Conservation (phyloP, 2,797 vertebrate genomes). For the Potorous gilbertii region DNA sequence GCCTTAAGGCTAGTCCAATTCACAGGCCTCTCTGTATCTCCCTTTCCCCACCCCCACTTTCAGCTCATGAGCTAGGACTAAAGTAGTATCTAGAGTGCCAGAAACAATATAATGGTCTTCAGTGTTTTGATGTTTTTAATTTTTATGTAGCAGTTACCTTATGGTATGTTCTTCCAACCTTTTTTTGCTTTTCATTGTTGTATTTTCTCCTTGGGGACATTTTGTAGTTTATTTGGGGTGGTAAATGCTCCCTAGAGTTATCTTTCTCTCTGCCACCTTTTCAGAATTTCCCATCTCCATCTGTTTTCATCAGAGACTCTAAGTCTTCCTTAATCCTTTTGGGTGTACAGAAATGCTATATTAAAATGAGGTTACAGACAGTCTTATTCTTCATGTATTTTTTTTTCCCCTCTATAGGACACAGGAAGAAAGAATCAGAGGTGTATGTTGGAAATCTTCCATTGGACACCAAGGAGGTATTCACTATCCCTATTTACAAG, state of each 20-base stretch:
- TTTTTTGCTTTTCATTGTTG: background rate
- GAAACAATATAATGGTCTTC: background rate
- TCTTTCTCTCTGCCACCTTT: background rate
- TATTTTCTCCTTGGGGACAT: background rate
- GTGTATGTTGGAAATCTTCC: conserved; percentile 50
- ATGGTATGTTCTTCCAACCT: background rate
- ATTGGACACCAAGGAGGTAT: conserved; percentile 19
- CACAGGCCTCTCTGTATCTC: background rate
- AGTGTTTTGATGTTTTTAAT: background rate
- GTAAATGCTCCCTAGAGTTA: background rate
- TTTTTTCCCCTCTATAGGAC: conserved; percentile 3
- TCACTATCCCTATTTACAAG: background rate
- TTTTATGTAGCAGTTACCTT: background rate
- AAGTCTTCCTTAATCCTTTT: background rate
- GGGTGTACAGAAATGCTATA: background rate
- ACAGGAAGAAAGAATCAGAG: conserved; percentile 23
- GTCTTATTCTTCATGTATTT: background rate
- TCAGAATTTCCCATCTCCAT: background rate
- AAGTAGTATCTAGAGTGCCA: background rate
- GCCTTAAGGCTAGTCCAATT: background rate
- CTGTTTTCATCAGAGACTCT: background rate
- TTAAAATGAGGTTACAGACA: background rate
- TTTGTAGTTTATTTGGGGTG: background rate
- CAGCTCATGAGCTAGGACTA: background rate
- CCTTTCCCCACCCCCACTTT: background rate